Percentiles rank a stretch among this genome's conserved stretches.
phyloP scores from a whole-genome alignment of 1,140 invertebrate genomes.

The Drosophila navojoa region DNA sequence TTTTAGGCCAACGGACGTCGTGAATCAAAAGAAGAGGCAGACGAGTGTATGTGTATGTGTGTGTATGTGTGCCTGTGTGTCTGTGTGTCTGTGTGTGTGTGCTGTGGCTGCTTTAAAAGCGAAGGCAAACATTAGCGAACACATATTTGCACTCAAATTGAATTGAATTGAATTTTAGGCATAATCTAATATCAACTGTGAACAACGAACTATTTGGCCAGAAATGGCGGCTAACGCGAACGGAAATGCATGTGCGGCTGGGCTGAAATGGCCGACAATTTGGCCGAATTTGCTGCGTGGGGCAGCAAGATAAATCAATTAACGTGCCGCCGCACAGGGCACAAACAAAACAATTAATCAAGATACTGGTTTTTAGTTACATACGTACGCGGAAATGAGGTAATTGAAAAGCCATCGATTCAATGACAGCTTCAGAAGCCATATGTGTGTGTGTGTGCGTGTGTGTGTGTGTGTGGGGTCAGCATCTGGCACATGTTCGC shows the following conservation, averaged over 20 bases:
- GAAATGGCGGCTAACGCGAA: conserved; percentile 46
- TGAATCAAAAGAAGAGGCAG: conserved; percentile 55
- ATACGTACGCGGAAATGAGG: conserved; percentile 47
- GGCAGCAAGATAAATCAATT: conserved; percentile 77
- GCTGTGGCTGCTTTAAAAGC: conserved; percentile 44
- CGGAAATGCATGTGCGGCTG: conserved; percentile 56
- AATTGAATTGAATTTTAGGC: conserved; percentile 70
- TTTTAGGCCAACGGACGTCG: conserved; percentile 49
- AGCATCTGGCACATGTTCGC: conserved; percentile 54
- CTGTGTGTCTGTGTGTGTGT: conserved; percentile 1
- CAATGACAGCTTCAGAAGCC: conserved; percentile 16
- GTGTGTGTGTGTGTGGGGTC: conserved; percentile 5
- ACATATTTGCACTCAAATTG: conserved; percentile 77
- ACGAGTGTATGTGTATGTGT: not conserved
- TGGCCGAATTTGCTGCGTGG: conserved; percentile 53
- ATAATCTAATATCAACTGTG: conserved; percentile 71
- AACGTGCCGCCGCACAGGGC: conserved; percentile 34
- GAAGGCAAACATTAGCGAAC: conserved; percentile 51
- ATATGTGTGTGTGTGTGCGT: not conserved
- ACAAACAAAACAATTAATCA: conserved; percentile 80
- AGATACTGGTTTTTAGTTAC: conserved; percentile 67
- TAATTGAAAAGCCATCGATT: conserved; percentile 76
- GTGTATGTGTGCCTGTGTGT: not conserved
- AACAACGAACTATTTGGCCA: conserved; percentile 33
- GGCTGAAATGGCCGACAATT: not conserved